Evolutionary conservation across 2,113 vertebrate genomes (phyloP), one percentile per base, ranked within the genome.

Genomic region (Zeus faber): DNA sequence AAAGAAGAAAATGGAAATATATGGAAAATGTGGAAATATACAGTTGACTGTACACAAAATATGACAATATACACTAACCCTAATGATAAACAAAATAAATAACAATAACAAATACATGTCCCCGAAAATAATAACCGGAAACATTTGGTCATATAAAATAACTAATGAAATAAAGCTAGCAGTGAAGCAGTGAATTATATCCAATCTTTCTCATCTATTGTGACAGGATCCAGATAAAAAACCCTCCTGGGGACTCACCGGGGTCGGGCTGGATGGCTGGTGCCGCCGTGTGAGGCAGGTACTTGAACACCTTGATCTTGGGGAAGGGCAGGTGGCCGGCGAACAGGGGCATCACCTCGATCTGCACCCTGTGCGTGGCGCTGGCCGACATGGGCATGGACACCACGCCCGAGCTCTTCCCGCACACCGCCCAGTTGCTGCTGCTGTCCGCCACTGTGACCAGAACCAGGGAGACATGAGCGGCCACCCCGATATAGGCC

Each of bases 381-480:
- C 57, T 85, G 24, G 88, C 87, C 24, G 85, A 81, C 76, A 93
- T 67, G 0, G 96, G 96, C 94, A 98, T 95, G 43, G 91, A 89
- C 67, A 99, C 90, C 67, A 98, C 88, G 2, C 97, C 97, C 0
- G 95, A 98, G 60, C 97, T 99, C 72, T 96, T 95, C 18, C 97
- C 97, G 39, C 96, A 99, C 51, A 99, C 95, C 0, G 96, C 97
- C 97, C 97, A 99, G 86, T 96, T 97, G 77, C 96, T 98, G 61
- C 92, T 97, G 88, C 97, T 95, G 82, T 99, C 96, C 0, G 94
- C 94, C 79, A 99, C 97, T 99, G 85, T 11, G 79, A 81, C 9
- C n/a, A 18, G 13, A 20, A 10, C 5, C 24, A 14, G 5, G 40
- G 7, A 31, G 26, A 22, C 17, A 43, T n/a, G 6, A 8, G 6